Conservation (phyloP, 2,113 vertebrate species). For the Seriola rivoliana region DNA sequence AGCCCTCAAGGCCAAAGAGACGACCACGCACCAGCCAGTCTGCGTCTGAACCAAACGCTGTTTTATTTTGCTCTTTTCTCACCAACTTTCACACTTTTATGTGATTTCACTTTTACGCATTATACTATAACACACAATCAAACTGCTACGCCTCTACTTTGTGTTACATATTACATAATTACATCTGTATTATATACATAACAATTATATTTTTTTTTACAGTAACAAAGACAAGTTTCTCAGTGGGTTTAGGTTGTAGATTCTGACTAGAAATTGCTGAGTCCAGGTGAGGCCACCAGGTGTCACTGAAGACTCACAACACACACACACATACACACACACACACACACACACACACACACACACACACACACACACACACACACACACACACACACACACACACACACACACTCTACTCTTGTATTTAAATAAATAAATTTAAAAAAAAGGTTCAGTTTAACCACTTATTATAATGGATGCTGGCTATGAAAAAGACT, state of each 20-base stretch:
- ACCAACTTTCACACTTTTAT: background rate
- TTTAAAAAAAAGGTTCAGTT: background rate
- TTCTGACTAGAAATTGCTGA: background rate
- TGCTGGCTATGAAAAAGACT: background rate
- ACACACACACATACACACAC: too few relatives aligned
- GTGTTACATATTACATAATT: background rate
- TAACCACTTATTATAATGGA: background rate
- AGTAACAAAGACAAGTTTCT: background rate
- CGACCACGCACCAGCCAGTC: too few relatives aligned
- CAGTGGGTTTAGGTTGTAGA: background rate
- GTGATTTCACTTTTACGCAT: too few relatives aligned
- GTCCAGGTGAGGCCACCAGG: constrained; percentile 51
- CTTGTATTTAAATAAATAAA: background rate
- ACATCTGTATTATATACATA: background rate
- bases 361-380: too few relatives aligned
- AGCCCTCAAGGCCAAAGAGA: too few relatives aligned
- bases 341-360: too few relatives aligned
- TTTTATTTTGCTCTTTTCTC: background rate
- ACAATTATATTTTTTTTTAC: too few relatives aligned
- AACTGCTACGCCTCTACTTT: too few relatives aligned
- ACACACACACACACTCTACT: too few relatives aligned
- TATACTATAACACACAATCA: too few relatives aligned
- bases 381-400: too few relatives aligned
- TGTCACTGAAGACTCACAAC: constrained; percentile 57
- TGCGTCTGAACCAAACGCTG: background rate